Evolutionary conservation across 1,140 invertebrate species (phyloP), one percentile per base, ranked within the genome.

Genomic region (Zaprionus capensis): DNA sequence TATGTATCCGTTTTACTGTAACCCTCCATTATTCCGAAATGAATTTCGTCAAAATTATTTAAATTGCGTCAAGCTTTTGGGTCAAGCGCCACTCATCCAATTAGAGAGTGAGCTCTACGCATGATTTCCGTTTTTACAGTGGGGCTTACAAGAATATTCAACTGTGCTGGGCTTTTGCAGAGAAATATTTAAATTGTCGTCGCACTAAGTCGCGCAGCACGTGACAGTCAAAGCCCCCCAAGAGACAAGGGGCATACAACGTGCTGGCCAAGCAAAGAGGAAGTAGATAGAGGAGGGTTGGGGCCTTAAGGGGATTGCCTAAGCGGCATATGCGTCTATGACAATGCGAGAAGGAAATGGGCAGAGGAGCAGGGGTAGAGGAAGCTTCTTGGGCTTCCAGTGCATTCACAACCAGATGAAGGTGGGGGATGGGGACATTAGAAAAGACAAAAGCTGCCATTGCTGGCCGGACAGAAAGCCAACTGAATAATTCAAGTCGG

Each of bases 401-500:
- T 67, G 61, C 80, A 78, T 26, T 24, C 66, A 71, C 36, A 44
- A 15, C 15, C 5, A 68, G 28, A 6, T 20, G 17, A 17, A 14
- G 1, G 20, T 2, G 38, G 49, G 55, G 9, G 6, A 22, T 15
- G 26, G 56, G 70, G 66, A 76, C 74, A 87, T 87, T 81, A 78
- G 78, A 58, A 80, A 80, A 87, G 74, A 80, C 66, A 73, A 80
- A 82, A 71, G 76, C 49, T 77, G 80, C 64, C 76, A 81, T 61
- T 79, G 31, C 31, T 64, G 63, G 69, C 46, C 46, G 51, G 58
- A 67, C 76, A 71, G 62, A 73, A 85, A 70, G 53, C 61, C 71
- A 85, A 77, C 81, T 90, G 76, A 90, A 90, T 90, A 82, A 90
- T 90, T 90, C 73, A 90, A 79, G 44, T 78, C 76, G 86, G 82